Percentiles rank a stretch among this genome's conserved stretches.
These are phyloP conservation scores for Labroides dimidiatus DNA, from an alignment of 2,797 vertebrate species.

Conservation along the genomic window DNA sequence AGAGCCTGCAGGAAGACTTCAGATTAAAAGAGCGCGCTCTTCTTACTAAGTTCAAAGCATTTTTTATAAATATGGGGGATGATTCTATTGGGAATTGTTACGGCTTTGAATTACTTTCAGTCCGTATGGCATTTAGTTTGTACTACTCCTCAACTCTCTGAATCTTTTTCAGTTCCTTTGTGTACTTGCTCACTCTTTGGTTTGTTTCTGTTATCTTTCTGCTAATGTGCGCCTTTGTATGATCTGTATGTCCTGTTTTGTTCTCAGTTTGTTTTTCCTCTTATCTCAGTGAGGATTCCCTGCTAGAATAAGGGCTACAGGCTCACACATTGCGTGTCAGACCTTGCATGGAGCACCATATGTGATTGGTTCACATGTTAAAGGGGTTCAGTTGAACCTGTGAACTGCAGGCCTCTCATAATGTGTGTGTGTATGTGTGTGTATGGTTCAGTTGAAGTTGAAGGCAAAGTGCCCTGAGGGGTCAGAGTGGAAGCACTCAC, in stretches of 20 bases:
- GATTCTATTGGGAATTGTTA: constrained; percentile 65
- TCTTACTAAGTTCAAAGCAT: constrained; percentile 63
- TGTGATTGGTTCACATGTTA: constrained; percentile 60
- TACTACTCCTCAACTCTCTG: constrained; percentile 8
- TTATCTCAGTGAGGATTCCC: constrained; percentile 35
- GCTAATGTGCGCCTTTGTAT: constrained; percentile 25
- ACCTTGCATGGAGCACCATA: constrained; percentile 53
- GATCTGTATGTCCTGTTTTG: constrained; percentile 16
- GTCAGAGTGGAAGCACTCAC: constrained; percentile 64
- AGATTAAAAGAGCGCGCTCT: constrained; percentile 61
- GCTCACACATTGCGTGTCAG: constrained; percentile 34
- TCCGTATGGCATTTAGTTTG: constrained; percentile 57
- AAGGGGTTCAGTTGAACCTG: constrained; percentile 64
- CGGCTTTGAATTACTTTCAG: constrained; percentile 69
- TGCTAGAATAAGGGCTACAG: constrained; percentile 36
- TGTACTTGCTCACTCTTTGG: constrained; percentile 9
- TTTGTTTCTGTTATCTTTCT: constrained; percentile 40
- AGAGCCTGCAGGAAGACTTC: constrained; percentile 66
- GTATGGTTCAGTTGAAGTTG: constrained; percentile 21
- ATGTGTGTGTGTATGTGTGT: constrained; percentile 12
- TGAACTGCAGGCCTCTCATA: constrained; percentile 37
- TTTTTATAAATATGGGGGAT: constrained; percentile 50
- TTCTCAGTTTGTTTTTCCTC: constrained; percentile 28
- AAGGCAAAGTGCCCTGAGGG: constrained; percentile 56
- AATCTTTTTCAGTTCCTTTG: background rate